These are phyloP conservation scores for Pogonus chalceus DNA, from an alignment of 1,140 invertebrate genomes.

Conservation along the genomic window DNA sequence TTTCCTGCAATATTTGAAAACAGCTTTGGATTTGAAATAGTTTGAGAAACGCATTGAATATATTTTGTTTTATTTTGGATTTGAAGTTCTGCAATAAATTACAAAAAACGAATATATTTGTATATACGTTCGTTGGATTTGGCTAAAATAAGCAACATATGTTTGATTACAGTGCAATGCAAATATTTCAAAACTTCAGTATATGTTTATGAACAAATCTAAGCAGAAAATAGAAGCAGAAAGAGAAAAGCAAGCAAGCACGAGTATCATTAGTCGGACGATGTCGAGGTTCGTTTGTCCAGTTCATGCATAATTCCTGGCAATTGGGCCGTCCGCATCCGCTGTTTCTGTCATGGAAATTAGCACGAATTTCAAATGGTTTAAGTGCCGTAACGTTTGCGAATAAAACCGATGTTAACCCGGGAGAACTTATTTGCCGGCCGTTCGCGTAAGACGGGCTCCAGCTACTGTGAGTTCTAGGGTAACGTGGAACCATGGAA, in stretches of 20 bases:
- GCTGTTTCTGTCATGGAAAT: slow-evolving; percentile 18
- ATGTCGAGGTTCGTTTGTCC: slow-evolving; percentile 12
- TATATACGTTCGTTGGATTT: no score
- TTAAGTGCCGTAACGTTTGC: slow-evolving; percentile 16
- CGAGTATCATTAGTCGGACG: neutral
- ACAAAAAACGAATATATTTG: no score
- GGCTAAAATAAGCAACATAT: no score
- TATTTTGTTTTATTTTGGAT: no score
- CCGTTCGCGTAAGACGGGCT: no score
- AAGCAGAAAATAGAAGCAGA: slow-evolving; percentile 13
- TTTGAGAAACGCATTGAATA: no score
- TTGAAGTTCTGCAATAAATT: no score
- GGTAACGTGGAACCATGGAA: no score
- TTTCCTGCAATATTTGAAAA: no score
- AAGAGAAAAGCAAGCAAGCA: slow-evolving; percentile 16
- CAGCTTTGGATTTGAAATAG: no score
- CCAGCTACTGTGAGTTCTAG: no score
- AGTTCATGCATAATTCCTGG: slow-evolving; percentile 20
- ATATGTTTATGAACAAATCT: neutral
- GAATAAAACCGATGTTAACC: slow-evolving; percentile 3
- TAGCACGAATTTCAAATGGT: slow-evolving; percentile 12
- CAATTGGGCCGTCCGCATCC: slow-evolving; percentile 13
- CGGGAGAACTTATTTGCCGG: neutral
- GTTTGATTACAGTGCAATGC: no score
- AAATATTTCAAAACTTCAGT: neutral